Base-by-base conservation (phyloP, 1,140 invertebrate genomes). In the Danaus melanippus region DNA sequence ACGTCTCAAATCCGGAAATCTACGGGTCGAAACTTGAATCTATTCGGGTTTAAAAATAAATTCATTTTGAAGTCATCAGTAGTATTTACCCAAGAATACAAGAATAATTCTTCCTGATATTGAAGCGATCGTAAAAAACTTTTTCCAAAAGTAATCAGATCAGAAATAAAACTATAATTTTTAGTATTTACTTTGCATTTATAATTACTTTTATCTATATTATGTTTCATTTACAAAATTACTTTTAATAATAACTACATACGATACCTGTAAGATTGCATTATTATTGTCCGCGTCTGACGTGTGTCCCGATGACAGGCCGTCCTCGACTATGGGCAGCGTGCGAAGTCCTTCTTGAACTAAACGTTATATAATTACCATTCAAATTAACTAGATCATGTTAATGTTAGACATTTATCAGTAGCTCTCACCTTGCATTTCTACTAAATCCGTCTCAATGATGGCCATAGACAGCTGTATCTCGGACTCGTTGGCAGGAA, bases 291-390 rank as follows among this genome's bases (percentile, higher is more conserved):
- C 96, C 0, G 92, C 94, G 82, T 98, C 96, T 66, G 95, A 97
- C 2, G 93, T 94, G 75, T 97, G 96, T 10, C 96, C 96, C 46
- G 94, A 95, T 47, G 96, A 92, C 62, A 98, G 75, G 60, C 97
- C 97, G 86, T 98, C 97, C 84, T 98, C 97, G 9, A 98, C 90
- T n/a, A 97, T 93, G 0, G 97, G 97, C 94, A 98, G 49, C 95
- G 64, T 94, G 67, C 42, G 74, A 42, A 53, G 58, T 21, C 44
- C 51, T 39, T 56, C 17, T 48, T 43, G 44, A 47, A 50, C 46
- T 43, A 50, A 44, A 42, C 12, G 41, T 11, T 9, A 42, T 49
- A 39, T 17, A 15, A n/a, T 43, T 40, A 41, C 41, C n/a, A 32
- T 32, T 32, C 21, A 32, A 32, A 32, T 0, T 32, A 32, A 2